Evolutionary conservation across 2,113 vertebrate species (phyloP).

Genomic region (Nerophis lumbriciformis): DNA sequence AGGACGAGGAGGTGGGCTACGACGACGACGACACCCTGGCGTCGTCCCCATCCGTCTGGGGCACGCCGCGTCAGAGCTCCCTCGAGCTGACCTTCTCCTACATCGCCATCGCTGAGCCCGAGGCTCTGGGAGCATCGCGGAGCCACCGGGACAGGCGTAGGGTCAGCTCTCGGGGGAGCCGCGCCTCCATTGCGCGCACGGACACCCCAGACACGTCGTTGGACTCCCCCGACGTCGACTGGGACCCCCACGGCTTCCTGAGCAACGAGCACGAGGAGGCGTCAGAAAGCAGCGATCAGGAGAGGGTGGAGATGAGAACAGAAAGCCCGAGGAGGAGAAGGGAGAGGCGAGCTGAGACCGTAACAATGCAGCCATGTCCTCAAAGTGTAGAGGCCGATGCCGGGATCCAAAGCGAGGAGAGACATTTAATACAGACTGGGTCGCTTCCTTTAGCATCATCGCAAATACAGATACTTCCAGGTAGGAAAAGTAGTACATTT

Average conservation of each 20-base stretch:
- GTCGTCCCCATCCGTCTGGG: slow-evolving; percentile 76
- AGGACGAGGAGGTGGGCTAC: slow-evolving; percentile 72
- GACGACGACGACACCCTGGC: slow-evolving; percentile 70
- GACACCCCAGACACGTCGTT: slow-evolving; percentile 70
- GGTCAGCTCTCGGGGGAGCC: slow-evolving; percentile 43
- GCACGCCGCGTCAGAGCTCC: slow-evolving; percentile 76
- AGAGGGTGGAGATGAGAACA: slow-evolving; percentile 21
- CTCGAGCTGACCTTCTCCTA: slow-evolving; percentile 85
- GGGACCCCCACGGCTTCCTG: slow-evolving; percentile 61
- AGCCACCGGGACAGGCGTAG: slow-evolving; percentile 63
- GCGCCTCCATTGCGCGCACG: slow-evolving; percentile 51
- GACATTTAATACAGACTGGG: slow-evolving; percentile 10
- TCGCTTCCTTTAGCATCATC: slow-evolving; percentile 18
- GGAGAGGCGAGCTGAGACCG: slow-evolving; percentile 25
- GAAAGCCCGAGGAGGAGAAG: slow-evolving; percentile 22
- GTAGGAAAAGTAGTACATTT: slow-evolving; percentile 35
- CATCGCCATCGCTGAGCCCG: slow-evolving; percentile 76
- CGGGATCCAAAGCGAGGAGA: slow-evolving; percentile 38
- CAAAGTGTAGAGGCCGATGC: slow-evolving; percentile 24
- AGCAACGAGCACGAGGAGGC: slow-evolving; percentile 50
- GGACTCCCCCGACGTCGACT: slow-evolving; percentile 66
- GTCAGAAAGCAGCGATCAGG: slow-evolving; percentile 20
- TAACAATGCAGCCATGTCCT: slow-evolving; percentile 33
- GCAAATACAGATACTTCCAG: slow-evolving; percentile 37
- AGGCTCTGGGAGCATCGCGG: slow-evolving; percentile 51